Conservation (phyloP, 92 coral and sea anemone genomes). For the Muricea muricata region DNA sequence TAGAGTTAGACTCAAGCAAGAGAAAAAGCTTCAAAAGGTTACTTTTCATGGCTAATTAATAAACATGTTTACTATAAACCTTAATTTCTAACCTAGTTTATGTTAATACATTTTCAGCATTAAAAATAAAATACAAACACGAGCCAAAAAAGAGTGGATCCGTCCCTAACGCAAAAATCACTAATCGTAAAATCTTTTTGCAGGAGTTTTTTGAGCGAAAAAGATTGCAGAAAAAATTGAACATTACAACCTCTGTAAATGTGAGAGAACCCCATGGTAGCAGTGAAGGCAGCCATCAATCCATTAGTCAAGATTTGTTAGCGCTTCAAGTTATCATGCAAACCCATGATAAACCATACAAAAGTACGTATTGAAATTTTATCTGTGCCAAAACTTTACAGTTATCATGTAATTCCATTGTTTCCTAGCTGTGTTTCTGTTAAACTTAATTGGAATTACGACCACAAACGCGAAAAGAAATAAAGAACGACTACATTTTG, state of each 20-base stretch:
- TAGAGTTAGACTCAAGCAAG: slow-evolving; percentile 37
- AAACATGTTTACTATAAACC: background rate
- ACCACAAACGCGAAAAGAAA: too few species aligned
- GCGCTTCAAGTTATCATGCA: slow-evolving; percentile 40
- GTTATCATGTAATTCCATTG: too few species aligned
- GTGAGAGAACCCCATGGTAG: background rate
- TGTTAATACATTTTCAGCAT: too few species aligned
- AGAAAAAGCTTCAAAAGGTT: slow-evolving; percentile 45
- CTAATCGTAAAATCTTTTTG: background rate
- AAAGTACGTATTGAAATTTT: background rate
- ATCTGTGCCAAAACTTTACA: background rate
- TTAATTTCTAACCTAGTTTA: background rate
- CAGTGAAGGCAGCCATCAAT: background rate
- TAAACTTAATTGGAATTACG: too few species aligned
- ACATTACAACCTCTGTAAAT: background rate
- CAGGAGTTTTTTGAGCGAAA: slow-evolving; percentile 41
- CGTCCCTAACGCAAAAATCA: too few species aligned
- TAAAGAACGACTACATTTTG: too few species aligned
- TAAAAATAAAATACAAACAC: background rate
- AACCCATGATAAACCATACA: slow-evolving; percentile 34
- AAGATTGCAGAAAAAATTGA: slow-evolving; percentile 24
- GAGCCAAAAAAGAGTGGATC: background rate
- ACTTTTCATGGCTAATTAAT: too few species aligned
- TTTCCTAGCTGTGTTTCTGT: too few species aligned
- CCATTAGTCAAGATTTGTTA: slow-evolving; percentile 31